Evolutionary conservation across 1,140 invertebrate species (phyloP), one percentile per base, ranked within the genome.

Genomic region (Tetramorium alpestre): DNA sequence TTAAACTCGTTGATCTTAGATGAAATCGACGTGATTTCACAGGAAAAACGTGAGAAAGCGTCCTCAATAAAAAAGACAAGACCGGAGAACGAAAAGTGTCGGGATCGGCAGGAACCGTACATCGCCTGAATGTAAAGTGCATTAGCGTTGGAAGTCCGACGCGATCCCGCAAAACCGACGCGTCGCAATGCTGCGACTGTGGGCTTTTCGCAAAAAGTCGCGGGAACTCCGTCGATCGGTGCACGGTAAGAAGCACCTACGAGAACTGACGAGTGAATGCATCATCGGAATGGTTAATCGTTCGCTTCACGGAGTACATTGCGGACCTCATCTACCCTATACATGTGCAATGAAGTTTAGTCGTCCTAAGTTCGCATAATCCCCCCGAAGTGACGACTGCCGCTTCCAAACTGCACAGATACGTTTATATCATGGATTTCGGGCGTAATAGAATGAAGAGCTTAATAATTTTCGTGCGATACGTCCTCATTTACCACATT

Each of bases 111-210:
- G 49, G 70, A 51, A 85, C 76, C 62, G 56, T 49, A 81, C 64
- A 70, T 51, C 25, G 78, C 3, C 60, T 72, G 73, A 76, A 78
- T 86, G n/a, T 70, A 86, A 86, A 90, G 88, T 90, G 89, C 86
- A 90, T 90, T 90, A 90, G 72, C 81, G 70, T 44, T 51, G 58
- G 44, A 67, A 60, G 81, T 90, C 89, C 82, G 51, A 65, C n/a
- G 60, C 62, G 38, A 73, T 41, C 38, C 62, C 65, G 44, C 86
- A 88, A 76, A 90, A 85, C 86, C 84, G 78, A 88, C 62, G 54
- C 54, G n/a, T 88, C 69, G 81, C 60, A 76, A 88, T 85, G 89
- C 76, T 76, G 75, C 58, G 70, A 47, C 56, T 56, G 60, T n/a
- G 49, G 56, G 56, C 16, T 54, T 70, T n/a, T 56, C 51, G 67